These are phyloP conservation scores for Drosophila ezoana DNA, from an alignment of 2,888 invertebrate species.

Conservation along the genomic window DNA sequence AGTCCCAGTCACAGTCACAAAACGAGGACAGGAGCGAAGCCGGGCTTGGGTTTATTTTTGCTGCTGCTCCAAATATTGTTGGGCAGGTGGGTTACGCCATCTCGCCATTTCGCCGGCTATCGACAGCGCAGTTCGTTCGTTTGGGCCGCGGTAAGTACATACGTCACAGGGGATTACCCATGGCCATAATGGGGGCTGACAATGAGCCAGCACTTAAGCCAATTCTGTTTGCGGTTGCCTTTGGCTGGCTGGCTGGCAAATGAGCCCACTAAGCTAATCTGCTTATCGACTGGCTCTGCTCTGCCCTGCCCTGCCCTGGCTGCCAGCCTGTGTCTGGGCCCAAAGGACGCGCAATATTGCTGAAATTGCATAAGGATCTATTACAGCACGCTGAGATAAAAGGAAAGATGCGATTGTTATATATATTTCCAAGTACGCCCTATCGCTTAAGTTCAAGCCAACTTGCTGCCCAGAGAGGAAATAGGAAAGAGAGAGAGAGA, in stretches of 20 bases:
- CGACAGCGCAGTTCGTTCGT: constrained; percentile 21
- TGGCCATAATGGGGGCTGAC: constrained; percentile 48
- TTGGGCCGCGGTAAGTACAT: constrained; percentile 40
- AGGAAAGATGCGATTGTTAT: constrained; percentile 8
- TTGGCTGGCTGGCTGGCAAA: constrained; percentile 58
- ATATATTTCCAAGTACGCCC: background rate
- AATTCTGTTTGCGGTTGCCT: constrained; percentile 61
- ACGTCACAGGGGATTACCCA: constrained; percentile 62
- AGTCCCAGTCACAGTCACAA: background rate
- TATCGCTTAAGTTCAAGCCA: background rate
- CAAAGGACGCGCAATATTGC: too few relatives aligned
- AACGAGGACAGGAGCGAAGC: background rate
- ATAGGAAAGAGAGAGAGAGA: background rate
- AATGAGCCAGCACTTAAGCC: constrained; percentile 60
- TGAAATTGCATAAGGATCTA: constrained; percentile 50
- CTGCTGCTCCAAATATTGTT: constrained; percentile 25
- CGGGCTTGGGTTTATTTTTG: background rate
- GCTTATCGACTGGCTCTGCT: constrained; percentile 51
- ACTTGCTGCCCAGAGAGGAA: too few relatives aligned
- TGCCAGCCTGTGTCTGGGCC: background rate
- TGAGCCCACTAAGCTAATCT: constrained; percentile 56
- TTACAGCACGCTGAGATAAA: constrained; percentile 15
- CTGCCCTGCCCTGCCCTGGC: too few relatives aligned
- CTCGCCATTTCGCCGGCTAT: constrained; percentile 49
- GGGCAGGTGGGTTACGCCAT: constrained; percentile 28